These are phyloP conservation scores for Philhelius pedissequus DNA, from an alignment of 2,888 invertebrate genomes.

Conservation along the genomic window DNA sequence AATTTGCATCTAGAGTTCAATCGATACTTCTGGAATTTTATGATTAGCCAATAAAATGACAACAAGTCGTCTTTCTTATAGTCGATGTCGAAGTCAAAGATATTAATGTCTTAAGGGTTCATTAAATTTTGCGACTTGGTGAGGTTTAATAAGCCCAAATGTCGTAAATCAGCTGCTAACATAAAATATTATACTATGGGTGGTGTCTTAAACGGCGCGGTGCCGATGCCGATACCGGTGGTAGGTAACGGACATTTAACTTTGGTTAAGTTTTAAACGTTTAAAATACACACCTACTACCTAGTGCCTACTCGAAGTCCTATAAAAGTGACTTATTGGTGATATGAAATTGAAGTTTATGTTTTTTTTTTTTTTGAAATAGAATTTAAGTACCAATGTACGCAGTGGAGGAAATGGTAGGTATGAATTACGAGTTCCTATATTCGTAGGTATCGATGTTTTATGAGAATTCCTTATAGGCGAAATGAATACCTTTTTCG, in stretches of 20 bases:
- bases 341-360: conserved; percentile 15
- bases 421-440: neutral
- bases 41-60: conserved; percentile 54
- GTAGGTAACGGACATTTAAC: conserved; percentile 5
- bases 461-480: neutral
- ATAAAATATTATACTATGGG: neutral
- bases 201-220: neutral
- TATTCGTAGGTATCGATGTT: neutral
- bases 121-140: conserved; percentile 5
- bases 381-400: neutral
- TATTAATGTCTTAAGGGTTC: conserved; percentile 22
- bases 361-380: neutral
- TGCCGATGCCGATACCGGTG: too few relatives aligned
- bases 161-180: conserved; percentile 18
- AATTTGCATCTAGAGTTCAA: conserved; percentile 39
- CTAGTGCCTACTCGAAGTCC: neutral
- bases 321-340: conserved; percentile 17
- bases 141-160: conserved; percentile 2
- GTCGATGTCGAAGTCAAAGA: neutral
- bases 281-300: neutral
- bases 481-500: neutral
- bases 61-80: conserved; percentile 41
- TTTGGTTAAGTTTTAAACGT: neutral
- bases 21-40: conserved; percentile 60
- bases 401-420: neutral